These are phyloP conservation scores for Cyclopterus lumpus DNA, from an alignment of 2,797 vertebrate species.

Conservation along the genomic window DNA sequence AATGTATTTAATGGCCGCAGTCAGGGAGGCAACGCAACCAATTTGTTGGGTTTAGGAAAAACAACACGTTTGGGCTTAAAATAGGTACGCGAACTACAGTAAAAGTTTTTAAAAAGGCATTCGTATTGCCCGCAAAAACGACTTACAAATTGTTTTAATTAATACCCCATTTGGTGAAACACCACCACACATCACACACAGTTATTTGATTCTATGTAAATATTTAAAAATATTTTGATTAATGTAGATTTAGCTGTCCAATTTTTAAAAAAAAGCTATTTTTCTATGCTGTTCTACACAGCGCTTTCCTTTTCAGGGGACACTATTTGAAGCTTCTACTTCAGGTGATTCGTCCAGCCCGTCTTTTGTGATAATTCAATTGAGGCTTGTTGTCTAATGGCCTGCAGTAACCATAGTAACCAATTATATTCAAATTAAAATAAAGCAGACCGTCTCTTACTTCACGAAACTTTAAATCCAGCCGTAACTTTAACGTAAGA, in stretches of 20 bases:
- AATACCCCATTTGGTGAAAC: too few species aligned
- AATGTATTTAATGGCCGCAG: too few species aligned
- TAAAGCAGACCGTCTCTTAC: background rate
- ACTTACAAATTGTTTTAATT: too few species aligned
- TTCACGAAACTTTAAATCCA: background rate
- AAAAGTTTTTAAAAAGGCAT: too few species aligned
- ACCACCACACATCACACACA: background rate
- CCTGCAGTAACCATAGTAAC: slow-evolving; percentile 8
- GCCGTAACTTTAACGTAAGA: background rate
- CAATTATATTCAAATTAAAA: background rate
- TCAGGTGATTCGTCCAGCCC: background rate
- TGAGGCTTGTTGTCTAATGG: background rate
- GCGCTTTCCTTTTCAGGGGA: background rate
- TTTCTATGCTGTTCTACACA: background rate
- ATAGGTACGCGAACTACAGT: too few species aligned
- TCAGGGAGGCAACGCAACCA: too few species aligned
- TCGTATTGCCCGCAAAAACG: too few species aligned
- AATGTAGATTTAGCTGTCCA: background rate
- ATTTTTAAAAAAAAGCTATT: background rate
- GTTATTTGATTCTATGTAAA: background rate
- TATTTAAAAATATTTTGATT: background rate
- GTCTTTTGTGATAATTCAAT: slow-evolving; percentile 5
- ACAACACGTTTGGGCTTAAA: too few species aligned
- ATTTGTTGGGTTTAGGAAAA: too few species aligned
- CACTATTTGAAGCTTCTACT: background rate